Percentiles rank a stretch among this genome's conserved stretches.
These are phyloP conservation scores for Agonopterix arenella DNA, from an alignment of 2,888 invertebrate species.

Conservation along the genomic window DNA sequence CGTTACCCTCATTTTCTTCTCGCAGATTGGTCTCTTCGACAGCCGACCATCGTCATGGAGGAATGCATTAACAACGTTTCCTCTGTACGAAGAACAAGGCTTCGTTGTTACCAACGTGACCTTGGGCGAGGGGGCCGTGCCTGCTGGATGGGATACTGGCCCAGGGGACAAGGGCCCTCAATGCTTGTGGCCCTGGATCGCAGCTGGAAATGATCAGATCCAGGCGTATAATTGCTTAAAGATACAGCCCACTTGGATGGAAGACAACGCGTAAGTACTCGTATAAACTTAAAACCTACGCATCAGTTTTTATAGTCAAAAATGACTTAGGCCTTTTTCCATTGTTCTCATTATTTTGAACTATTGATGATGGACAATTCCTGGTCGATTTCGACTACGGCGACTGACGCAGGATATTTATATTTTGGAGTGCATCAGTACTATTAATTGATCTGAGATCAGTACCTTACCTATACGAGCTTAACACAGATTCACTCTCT, in stretches of 20 bases:
- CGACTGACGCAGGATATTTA: too few relatives aligned
- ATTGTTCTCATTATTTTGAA: too few relatives aligned
- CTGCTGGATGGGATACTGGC: slow-evolving; percentile 75
- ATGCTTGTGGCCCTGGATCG: slow-evolving; percentile 84
- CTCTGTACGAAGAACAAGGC: slow-evolving; percentile 51
- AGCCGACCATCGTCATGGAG: slow-evolving; percentile 55
- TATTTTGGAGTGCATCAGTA: too few relatives aligned
- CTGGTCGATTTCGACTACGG: too few relatives aligned
- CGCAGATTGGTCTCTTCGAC: slow-evolving; percentile 63
- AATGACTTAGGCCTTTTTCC: too few relatives aligned
- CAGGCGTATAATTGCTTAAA: slow-evolving; percentile 83
- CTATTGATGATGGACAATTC: too few relatives aligned
- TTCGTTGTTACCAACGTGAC: slow-evolving; percentile 69
- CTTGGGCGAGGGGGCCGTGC: slow-evolving; percentile 73
- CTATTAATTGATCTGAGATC: too few relatives aligned
- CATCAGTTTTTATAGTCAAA: too few relatives aligned
- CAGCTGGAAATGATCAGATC: slow-evolving; percentile 78
- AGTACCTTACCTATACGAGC: too few relatives aligned
- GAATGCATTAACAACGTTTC: slow-evolving; percentile 46
- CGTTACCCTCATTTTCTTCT: slow-evolving; percentile 1
- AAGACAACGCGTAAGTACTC: slow-evolving; percentile 68
- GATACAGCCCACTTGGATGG: slow-evolving; percentile 92
- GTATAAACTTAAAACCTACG: not conserved
- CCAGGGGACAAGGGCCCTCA: slow-evolving; percentile 55
- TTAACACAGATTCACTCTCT: too few relatives aligned